A percentile compares a stretch with the other conserved stretches of the same genome.
These are phyloP conservation scores for Numenius arquata DNA, from an alignment of 2,113 vertebrate genomes.

Conservation along the genomic window DNA sequence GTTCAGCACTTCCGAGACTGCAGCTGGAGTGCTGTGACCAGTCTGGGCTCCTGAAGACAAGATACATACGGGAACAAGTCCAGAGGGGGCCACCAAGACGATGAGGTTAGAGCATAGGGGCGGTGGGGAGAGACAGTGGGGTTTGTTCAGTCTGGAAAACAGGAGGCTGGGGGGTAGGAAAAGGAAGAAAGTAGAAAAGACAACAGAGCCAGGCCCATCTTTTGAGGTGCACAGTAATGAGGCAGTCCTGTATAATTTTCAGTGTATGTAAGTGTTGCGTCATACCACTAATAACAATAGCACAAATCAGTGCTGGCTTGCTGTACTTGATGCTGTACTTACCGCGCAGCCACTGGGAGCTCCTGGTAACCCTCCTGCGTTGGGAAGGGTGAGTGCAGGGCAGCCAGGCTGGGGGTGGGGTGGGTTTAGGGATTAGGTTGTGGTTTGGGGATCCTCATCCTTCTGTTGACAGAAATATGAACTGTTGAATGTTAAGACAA, in stretches of 20 bases:
- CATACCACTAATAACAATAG: not conserved
- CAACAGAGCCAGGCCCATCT: not conserved
- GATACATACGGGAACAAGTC: accelerated
- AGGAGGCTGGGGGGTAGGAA: not conserved
- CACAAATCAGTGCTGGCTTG: not conserved
- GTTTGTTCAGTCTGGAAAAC: not conserved
- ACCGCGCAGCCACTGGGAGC: accelerated
- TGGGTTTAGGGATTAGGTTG: not conserved
- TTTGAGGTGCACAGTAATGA: accelerated
- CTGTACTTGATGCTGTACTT: not conserved
- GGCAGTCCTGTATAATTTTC: not conserved
- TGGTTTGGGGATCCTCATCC: not conserved
- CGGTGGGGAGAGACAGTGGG: accelerated
- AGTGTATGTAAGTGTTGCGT: not conserved
- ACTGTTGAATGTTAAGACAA: not conserved
- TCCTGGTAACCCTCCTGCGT: not conserved
- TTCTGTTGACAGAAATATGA: not conserved
- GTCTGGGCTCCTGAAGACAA: not conserved
- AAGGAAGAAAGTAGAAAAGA: accelerated
- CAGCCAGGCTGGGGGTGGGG: no score
- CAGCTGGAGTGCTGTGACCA: not conserved
- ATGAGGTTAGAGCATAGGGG: not conserved
- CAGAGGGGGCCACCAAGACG: accelerated
- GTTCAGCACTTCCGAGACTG: accelerated
- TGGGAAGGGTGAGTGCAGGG: not conserved